Conservation (phyloP, 1,140 invertebrate genomes). For the Trachymyrmex cornetzi region DNA sequence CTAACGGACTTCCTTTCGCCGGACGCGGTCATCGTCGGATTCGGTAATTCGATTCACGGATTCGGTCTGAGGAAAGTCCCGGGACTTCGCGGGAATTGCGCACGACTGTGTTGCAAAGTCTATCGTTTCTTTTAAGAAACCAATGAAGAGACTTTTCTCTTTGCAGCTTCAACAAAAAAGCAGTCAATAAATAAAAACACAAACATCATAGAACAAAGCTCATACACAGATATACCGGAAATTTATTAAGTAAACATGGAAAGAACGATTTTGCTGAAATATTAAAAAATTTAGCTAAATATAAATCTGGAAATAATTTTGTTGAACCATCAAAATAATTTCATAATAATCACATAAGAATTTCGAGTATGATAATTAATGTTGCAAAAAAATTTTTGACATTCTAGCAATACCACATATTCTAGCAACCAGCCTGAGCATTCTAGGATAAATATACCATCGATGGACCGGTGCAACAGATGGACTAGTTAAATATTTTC, state of each 20-base stretch:
- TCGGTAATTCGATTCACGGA: conserved; percentile 77
- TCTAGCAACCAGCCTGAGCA: too few species aligned
- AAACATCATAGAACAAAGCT: not conserved
- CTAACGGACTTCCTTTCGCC: conserved; percentile 85
- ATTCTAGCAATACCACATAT: too few species aligned
- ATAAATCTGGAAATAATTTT: too few species aligned
- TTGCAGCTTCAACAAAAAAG: not conserved
- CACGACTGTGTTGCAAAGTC: conserved; percentile 21
- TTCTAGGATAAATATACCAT: too few species aligned
- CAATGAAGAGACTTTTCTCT: not conserved
- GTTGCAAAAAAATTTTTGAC: too few species aligned
- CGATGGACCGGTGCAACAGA: too few species aligned
- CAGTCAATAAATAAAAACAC: not conserved
- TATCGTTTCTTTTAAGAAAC: not conserved
- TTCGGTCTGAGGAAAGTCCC: conserved; percentile 41
- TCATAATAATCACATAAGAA: too few species aligned
- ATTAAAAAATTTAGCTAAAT: too few species aligned
- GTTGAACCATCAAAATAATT: too few species aligned
- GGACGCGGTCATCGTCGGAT: conserved; percentile 73
- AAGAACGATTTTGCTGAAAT: too few species aligned
- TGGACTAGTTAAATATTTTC: too few species aligned
- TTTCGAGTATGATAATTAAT: too few species aligned
- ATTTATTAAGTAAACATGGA: not conserved
- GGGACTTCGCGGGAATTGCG: conserved; percentile 48
- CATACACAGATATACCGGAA: not conserved